Evolutionary conservation across 2,113 vertebrate genomes (phyloP), one percentile per base, ranked within the genome.

Genomic region (Phaethornis superciliosus): DNA sequence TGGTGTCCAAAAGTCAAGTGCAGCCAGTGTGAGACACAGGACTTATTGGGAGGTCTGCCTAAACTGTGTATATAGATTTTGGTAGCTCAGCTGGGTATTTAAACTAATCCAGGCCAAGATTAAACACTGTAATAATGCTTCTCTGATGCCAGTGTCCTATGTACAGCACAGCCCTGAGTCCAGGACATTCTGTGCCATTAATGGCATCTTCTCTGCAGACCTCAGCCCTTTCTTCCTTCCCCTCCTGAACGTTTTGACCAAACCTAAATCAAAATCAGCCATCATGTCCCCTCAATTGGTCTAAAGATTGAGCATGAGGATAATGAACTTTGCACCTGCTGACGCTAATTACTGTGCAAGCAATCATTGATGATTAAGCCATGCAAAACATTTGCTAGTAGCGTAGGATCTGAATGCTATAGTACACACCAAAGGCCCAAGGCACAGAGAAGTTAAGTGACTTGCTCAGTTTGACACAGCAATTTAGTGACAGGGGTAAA

Each of bases 281-380:
- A 40, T 67, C 40, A 28, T 0, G 0, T 59, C 71, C 26, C 64
- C 55, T 81, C 59, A 82, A 88, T 17, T 78, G 42, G 89, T 82
- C 20, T 83, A 93, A 89, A 88, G 85, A 86, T 79, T 94, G 80
- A 89, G 90, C 95, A 88, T 59, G 85, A 89, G 65, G 56, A 33
- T 63, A 91, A 77, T 83, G 84, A 95, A 94, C 84, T 94, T 94
- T 87, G 82, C 35, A 92, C 74, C 6, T 9, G 30, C 86, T 94
- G 90, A 42, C 76, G 69, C 68, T 96, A 92, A 93, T 97, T 93
- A 93, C 49, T 6, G 15, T 47, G 55, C 24, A 65, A 70, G 42
- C 59, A 81, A 54, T 87, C 37, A 90, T 96, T 91, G 96, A 86
- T 81, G 83, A 72, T 88, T 95, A 90, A 92, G 32, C 87, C 67